These are phyloP conservation scores for Drosophila kurseongensis DNA, from an alignment of 1,140 invertebrate genomes.

Conservation along the genomic window DNA sequence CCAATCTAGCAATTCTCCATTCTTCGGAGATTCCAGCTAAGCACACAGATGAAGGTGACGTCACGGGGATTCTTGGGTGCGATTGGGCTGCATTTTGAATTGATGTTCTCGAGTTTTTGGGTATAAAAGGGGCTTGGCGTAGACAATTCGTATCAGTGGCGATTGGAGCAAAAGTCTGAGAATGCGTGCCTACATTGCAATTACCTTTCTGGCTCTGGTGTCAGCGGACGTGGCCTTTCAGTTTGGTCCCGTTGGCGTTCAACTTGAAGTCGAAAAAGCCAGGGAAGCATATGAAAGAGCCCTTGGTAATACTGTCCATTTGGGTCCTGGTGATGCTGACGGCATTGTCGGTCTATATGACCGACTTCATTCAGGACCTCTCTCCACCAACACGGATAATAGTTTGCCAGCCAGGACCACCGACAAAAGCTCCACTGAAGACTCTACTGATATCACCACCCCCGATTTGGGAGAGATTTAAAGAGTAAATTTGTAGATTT, in stretches of 20 bases:
- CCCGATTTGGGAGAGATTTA: slow-evolving; percentile 9
- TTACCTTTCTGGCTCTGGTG: slow-evolving; percentile 43
- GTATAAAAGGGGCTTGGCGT: neutral
- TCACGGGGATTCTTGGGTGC: slow-evolving; percentile 18
- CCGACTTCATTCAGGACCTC: too few species aligned
- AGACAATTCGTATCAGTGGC: slow-evolving; percentile 20
- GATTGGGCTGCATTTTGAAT: too few species aligned
- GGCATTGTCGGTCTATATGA: too few species aligned
- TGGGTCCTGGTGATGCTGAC: too few species aligned
- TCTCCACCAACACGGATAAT: too few species aligned
- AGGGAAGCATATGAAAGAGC: too few species aligned
- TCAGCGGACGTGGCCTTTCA: slow-evolving; percentile 51
- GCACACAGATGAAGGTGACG: slow-evolving; percentile 22
- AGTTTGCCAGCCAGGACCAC: neutral
- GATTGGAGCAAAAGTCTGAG: neutral
- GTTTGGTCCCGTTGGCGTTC: too few species aligned
- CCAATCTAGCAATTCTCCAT: neutral
- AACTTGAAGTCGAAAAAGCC: too few species aligned
- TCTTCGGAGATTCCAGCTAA: slow-evolving; percentile 44
- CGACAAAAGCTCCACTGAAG: neutral
- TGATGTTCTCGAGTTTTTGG: too few species aligned
- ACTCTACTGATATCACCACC: slow-evolving; percentile 3
- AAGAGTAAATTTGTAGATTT: too few species aligned
- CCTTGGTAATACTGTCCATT: too few species aligned
- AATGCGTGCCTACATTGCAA: slow-evolving; percentile 51